A percentile compares a stretch with the other conserved stretches of the same genome.
phyloP scores from a whole-genome alignment of 2,888 invertebrate genomes.

The Psylliodes chrysocephalus region DNA sequence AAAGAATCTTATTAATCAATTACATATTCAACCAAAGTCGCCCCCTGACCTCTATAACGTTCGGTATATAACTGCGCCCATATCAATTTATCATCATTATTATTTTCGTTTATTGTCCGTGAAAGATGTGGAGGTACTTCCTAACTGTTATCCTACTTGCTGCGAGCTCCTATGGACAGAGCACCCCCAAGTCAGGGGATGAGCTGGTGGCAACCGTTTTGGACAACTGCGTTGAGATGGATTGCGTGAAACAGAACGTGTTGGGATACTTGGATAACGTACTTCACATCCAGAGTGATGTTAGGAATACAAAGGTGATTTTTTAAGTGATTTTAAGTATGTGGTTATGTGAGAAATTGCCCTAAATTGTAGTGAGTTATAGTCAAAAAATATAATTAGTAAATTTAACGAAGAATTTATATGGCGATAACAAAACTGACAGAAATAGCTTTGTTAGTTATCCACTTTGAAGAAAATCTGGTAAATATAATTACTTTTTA shows the following conservation, averaged over 20 bases:
- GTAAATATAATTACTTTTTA: too few species aligned
- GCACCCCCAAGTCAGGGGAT: slow-evolving; percentile 66
- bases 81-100: slow-evolving; percentile 55
- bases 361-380: too few species aligned
- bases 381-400: too few species aligned
- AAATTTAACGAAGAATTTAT: too few species aligned
- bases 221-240: slow-evolving; percentile 78
- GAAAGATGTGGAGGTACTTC: slow-evolving; percentile 58
- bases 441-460: too few species aligned
- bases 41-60: slow-evolving; percentile 65
- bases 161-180: slow-evolving; percentile 38
- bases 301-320: slow-evolving; percentile 66
- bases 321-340: neutral
- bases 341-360: too few species aligned
- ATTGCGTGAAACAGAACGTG: slow-evolving; percentile 81
- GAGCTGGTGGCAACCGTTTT: slow-evolving; percentile 77
- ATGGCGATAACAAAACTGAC: slow-evolving; percentile 1
- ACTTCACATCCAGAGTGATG: slow-evolving; percentile 71
- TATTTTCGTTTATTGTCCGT: slow-evolving; percentile 51
- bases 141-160: slow-evolving; percentile 66
- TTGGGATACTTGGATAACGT: slow-evolving; percentile 79
- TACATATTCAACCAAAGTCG: slow-evolving; percentile 45
- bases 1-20: slow-evolving; percentile 34
- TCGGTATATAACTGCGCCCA: slow-evolving; percentile 77
- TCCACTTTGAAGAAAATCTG: too few species aligned